Conservation (phyloP, 2,888 invertebrate genomes). For the Ferrisia virgata region DNA sequence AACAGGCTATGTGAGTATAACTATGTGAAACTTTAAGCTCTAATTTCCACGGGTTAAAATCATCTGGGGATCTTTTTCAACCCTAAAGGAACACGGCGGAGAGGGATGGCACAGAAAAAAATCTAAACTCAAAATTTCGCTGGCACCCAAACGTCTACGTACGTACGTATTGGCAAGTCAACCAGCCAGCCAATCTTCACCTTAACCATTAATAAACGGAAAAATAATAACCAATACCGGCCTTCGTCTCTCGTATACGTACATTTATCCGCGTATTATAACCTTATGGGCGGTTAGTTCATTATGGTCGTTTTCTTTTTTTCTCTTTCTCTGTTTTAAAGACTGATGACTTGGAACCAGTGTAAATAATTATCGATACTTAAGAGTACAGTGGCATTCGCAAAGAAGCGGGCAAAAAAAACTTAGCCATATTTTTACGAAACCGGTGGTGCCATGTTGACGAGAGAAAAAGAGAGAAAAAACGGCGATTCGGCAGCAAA, state of each 20-base stretch:
- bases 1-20: no score
- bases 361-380: background rate
- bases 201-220: constrained; percentile 13
- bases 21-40: no score
- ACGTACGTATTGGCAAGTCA: background rate
- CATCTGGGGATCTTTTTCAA: no score
- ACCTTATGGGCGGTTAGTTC: constrained; percentile 13
- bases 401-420: background rate
- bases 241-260: background rate
- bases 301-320: background rate
- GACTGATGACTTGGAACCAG: constrained; percentile 15
- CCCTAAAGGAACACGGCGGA: no score
- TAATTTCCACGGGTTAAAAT: no score
- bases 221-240: constrained; percentile 8
- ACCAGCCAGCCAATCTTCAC: background rate
- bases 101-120: no score
- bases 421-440: background rate
- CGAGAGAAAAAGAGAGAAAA: background rate
- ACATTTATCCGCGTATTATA: background rate
- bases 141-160: background rate
- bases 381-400: background rate
- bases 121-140: no score
- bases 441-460: background rate
- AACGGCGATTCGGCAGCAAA: background rate
- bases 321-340: background rate